phyloP scores from a whole-genome alignment of 1,140 invertebrate genomes.

The Drosophila lacteicornis region DNA sequence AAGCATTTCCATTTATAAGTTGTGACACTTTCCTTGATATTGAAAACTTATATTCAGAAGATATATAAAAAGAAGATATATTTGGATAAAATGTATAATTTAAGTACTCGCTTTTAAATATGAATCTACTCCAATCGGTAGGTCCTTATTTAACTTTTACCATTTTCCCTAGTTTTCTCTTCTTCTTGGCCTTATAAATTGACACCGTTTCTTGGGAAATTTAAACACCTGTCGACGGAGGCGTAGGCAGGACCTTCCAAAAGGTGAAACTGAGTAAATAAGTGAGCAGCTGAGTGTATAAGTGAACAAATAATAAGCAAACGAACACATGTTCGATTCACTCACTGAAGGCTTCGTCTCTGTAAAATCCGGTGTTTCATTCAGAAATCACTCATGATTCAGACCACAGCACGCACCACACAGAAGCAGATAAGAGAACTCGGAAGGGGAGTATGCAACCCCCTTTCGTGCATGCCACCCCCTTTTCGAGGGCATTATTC shows the following conservation, averaged over 20 bases:
- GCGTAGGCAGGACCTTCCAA: background rate
- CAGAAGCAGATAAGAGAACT: too few species aligned
- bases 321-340: background rate
- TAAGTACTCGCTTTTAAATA: too few species aligned
- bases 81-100: background rate
- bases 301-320: background rate
- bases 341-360: background rate
- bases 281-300: background rate
- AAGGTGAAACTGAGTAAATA: background rate
- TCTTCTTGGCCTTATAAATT: too few species aligned
- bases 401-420: background rate
- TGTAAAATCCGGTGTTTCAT: background rate
- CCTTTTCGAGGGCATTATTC: background rate
- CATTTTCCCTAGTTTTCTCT: background rate
- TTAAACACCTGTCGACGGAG: constrained; percentile 40
- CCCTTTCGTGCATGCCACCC: constrained; percentile 12
- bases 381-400: background rate
- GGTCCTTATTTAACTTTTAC: background rate
- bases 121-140: too few species aligned
- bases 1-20: constrained; percentile 2
- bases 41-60: background rate
- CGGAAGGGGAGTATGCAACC: constrained; percentile 8
- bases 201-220: background rate
- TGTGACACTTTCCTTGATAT: constrained; percentile 1
- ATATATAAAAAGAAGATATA: too few species aligned